A percentile compares a stretch with the other conserved stretches of the same genome.
phyloP scores from a whole-genome alignment of 2,113 vertebrate genomes.

The Rana temporaria region DNA sequence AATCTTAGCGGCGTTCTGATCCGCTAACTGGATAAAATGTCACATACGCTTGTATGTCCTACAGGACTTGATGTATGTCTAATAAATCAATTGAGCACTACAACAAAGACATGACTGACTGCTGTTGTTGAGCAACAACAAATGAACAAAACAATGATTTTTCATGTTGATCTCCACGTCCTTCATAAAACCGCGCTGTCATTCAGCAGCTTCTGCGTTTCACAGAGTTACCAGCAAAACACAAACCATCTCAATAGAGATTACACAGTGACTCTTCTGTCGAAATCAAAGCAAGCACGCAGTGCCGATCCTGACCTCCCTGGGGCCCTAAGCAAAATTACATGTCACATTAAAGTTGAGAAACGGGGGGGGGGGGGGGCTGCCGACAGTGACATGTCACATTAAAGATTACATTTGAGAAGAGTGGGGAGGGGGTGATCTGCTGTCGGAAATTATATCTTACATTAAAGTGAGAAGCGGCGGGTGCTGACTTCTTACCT shows the following conservation, averaged over 20 bases:
- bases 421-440: too few species aligned
- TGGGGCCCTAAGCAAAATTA: too few species aligned
- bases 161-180: background rate
- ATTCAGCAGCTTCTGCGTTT: background rate
- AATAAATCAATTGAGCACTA: slow-evolving; percentile 32
- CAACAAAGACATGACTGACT: background rate
- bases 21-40: slow-evolving; percentile 21
- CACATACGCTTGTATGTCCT: background rate
- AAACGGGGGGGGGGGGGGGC: too few species aligned
- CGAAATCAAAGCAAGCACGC: too few species aligned
- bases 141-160: slow-evolving; percentile 2
- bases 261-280: background rate
- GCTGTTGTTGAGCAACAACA: slow-evolving; percentile 4
- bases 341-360: too few species aligned
- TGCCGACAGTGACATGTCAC: too few species aligned
- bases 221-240: background rate
- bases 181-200: background rate
- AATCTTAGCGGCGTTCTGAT: background rate
- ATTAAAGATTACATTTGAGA: too few species aligned
- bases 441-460: too few species aligned
- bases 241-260: background rate
- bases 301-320: too few species aligned
- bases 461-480: too few species aligned
- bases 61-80: background rate
- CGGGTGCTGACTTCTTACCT: too few species aligned